These are phyloP conservation scores for Crambe crambe DNA, from an alignment of 37 sponge, comb jelly and placozoan species.

Conservation along the genomic window DNA sequence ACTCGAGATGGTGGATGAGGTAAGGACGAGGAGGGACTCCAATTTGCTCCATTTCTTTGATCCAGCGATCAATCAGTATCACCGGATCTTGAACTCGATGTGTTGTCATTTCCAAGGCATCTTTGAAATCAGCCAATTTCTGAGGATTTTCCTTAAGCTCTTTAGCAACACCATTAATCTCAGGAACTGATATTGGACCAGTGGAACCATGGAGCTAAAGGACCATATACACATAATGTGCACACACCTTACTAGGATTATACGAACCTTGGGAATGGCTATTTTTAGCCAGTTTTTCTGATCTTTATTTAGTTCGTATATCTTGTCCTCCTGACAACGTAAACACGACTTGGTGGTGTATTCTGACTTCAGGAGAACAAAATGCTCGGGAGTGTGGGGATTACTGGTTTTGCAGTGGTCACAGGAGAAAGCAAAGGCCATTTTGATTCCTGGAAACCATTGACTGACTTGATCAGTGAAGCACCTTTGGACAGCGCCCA, in stretches of 20 bases:
- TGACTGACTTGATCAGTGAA: neutral
- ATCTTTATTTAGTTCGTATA: neutral
- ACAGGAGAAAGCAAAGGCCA: slow-evolving; percentile 3
- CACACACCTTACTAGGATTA: too few species aligned
- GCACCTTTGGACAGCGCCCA: neutral
- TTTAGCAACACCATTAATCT: neutral
- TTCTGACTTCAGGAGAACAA: neutral
- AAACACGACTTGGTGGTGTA: neutral
- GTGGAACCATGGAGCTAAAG: neutral
- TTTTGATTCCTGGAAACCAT: slow-evolving; percentile 24
- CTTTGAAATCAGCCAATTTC: neutral
- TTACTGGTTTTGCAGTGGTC: slow-evolving; percentile 2
- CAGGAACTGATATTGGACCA: neutral
- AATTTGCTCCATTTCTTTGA: neutral
- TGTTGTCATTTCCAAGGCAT: slow-evolving; percentile 1
- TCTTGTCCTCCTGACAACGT: neutral
- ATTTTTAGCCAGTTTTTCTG: slow-evolving; percentile 15
- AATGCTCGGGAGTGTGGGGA: neutral
- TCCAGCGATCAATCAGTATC: neutral
- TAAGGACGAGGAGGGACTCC: neutral
- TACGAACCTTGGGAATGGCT: too few species aligned
- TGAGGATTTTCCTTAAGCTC: too few species aligned
- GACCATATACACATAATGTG: neutral
- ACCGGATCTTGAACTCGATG: neutral
- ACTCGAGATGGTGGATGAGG: slow-evolving; percentile 18